A percentile compares a stretch with the other conserved stretches of the same genome.
These are phyloP conservation scores for Pollachius pollachius DNA, from an alignment of 2,113 vertebrate genomes.

Conservation along the genomic window DNA sequence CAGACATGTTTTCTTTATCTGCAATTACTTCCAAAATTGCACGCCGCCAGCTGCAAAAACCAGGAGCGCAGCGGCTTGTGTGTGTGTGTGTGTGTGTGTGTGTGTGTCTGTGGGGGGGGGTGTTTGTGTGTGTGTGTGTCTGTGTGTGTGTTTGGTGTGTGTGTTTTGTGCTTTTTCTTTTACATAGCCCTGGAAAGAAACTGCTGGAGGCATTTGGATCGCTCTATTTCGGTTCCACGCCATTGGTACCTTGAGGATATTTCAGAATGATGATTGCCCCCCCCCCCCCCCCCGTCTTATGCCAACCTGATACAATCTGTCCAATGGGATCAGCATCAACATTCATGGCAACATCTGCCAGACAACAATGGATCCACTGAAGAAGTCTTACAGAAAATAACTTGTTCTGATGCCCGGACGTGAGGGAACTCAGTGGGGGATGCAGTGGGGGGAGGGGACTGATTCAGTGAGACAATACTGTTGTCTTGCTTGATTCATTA, in stretches of 20 bases:
- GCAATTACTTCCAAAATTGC: slow-evolving; percentile 61
- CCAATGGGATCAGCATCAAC: slow-evolving; percentile 30
- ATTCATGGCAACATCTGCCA: slow-evolving; percentile 12
- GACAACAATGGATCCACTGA: slow-evolving; percentile 15
- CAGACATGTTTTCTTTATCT: slow-evolving; percentile 61
- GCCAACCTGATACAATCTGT: slow-evolving; percentile 18
- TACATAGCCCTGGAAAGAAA: slow-evolving; percentile 33
- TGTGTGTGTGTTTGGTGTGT: slow-evolving; percentile 13
- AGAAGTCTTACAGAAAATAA: too few species aligned
- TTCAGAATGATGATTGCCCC: slow-evolving; percentile 2
- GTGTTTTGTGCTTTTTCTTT: slow-evolving; percentile 31
- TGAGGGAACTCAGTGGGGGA: too few species aligned
- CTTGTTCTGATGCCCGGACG: too few species aligned
- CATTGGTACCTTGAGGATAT: background rate
- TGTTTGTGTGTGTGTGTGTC: background rate
- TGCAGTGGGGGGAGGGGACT: too few species aligned
- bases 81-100: slow-evolving; percentile 8
- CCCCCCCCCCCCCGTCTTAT: too few species aligned
- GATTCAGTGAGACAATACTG: too few species aligned
- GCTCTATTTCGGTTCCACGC: slow-evolving; percentile 9
- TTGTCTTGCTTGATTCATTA: too few species aligned
- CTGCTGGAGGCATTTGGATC: slow-evolving; percentile 26
- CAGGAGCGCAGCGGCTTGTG: slow-evolving; percentile 38
- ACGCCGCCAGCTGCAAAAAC: slow-evolving; percentile 59
- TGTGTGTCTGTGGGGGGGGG: background rate